Conservation (phyloP, 2,888 invertebrate species). For the Lamellibrachia satsuma region DNA sequence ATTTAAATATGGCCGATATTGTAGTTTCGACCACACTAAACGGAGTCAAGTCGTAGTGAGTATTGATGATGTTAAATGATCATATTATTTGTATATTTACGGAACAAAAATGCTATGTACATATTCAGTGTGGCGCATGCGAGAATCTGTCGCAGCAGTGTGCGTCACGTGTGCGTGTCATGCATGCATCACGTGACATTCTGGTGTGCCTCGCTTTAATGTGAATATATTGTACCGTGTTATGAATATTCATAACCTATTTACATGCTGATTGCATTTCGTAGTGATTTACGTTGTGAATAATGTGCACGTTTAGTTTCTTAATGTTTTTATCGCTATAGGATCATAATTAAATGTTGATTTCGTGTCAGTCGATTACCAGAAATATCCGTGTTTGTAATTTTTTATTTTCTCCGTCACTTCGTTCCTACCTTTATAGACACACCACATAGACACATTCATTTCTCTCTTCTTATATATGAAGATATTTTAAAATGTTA, state of each 20-base stretch:
- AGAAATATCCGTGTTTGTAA: background rate
- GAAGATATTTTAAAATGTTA: too few species aligned
- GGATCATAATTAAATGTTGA: constrained; percentile 4
- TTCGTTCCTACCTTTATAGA: too few species aligned
- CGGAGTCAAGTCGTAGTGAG: background rate
- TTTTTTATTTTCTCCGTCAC: background rate
- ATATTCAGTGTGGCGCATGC: background rate
- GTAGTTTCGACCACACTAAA: background rate
- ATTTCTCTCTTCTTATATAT: too few species aligned
- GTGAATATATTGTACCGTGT: background rate
- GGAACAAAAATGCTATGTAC: background rate
- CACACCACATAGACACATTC: too few species aligned
- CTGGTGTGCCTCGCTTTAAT: background rate
- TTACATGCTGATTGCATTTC: background rate
- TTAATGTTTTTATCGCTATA: background rate
- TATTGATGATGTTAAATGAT: background rate
- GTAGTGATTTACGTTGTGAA: background rate
- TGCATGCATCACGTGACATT: background rate
- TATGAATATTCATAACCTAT: background rate
- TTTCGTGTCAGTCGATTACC: constrained; percentile 1
- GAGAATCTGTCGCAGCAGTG: background rate
- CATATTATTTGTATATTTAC: background rate
- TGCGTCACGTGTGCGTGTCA: background rate
- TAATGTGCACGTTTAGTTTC: background rate
- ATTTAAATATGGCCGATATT: background rate